Evolutionary conservation across 2,113 vertebrate genomes (phyloP), one percentile per base, ranked within the genome.

Genomic region (Microtus richardsoni): DNA sequence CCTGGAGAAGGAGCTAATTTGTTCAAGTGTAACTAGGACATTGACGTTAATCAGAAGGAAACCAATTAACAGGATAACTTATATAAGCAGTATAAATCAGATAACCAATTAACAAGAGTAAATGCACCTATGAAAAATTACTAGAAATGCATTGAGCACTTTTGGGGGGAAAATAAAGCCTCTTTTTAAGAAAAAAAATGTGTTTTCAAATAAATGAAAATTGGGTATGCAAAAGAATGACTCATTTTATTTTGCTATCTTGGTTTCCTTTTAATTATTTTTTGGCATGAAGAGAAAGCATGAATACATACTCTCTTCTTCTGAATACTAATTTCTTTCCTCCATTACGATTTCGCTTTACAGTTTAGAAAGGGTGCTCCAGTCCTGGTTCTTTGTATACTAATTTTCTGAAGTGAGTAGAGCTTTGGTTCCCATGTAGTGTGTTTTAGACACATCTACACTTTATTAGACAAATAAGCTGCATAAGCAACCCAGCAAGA

Each of bases 231-330:
- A 95, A 79, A 64, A 95, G 54, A 94, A 47, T 95, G 70, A 94
- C 70, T 93, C 84, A 84, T 24, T 95, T 91, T 95, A 62, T 94
- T 78, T 94, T 74, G 14, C 58, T 88, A n/a, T 95, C 49, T 94
- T 97, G 33, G 36, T 91, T 97, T 96, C 73, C 62, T 97, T 92
- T 66, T 95, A 83, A 88, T 95, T 96, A 88, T 88, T 78, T 75
- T 88, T 94, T 95, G 70, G 49, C 83, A 75, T 54, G 49, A 71
- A 92, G 91, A 83, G 52, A 77, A 89, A 91, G 49, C 19, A 89
- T 13, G 4, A 89, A 62, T 73, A 6, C 52, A 30, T 64, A 70
- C 33, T 5, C 21, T 68, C 77, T 75, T 70, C 28, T 90, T 92
- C 49, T 87, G 86, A 91, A 91, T 93, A 88, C 30, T 84, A 68